Conservation (phyloP, 2,797 vertebrate species). For the Acridotheres tristis region DNA sequence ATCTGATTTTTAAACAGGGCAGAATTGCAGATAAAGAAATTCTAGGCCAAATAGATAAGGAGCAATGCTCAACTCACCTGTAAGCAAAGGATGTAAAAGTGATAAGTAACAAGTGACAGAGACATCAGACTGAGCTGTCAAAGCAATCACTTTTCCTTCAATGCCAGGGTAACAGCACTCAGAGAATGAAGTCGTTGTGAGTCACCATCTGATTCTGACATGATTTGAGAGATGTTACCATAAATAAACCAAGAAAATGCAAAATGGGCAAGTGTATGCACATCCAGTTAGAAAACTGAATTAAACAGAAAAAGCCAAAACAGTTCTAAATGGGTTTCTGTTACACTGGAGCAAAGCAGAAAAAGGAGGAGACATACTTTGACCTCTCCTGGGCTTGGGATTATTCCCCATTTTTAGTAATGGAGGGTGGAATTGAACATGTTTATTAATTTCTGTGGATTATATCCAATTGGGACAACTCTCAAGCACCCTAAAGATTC, state of each 20-base stretch:
- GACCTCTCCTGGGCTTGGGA: not conserved
- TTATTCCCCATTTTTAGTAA: not conserved
- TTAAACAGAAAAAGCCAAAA: not conserved
- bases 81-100: slow-evolving; percentile 51
- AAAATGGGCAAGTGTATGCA: not conserved
- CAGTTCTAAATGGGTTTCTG: not conserved
- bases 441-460: not conserved
- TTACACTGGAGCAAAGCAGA: not conserved
- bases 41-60: slow-evolving; percentile 44
- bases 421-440: not conserved
- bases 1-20: slow-evolving; percentile 41
- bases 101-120: slow-evolving; percentile 48
- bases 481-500: not conserved
- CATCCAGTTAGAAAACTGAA: not conserved
- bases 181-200: slow-evolving; percentile 17
- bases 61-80: slow-evolving; percentile 28
- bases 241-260: slow-evolving; percentile 39
- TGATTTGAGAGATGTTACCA: slow-evolving; percentile 8
- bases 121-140: slow-evolving; percentile 42
- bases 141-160: slow-evolving; percentile 22
- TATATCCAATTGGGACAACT: fast-evolving
- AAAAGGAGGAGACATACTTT: not conserved
- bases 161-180: not conserved
- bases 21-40: slow-evolving; percentile 47
- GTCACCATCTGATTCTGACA: slow-evolving; percentile 32